Evolutionary conservation across 2,888 invertebrate species (phyloP).

Genomic region (Aelia acuminata): DNA sequence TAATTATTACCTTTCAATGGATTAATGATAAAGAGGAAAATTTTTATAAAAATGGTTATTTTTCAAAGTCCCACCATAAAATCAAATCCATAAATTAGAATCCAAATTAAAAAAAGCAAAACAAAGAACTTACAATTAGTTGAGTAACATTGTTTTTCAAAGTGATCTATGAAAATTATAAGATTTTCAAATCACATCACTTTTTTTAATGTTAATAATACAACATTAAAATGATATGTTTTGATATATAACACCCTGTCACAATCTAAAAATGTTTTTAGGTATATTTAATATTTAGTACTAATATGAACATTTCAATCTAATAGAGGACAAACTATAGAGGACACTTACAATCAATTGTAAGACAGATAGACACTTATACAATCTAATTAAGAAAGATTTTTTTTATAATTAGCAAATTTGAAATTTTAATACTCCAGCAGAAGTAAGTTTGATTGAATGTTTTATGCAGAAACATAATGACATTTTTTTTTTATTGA

Average conservation of each 20-base stretch:
- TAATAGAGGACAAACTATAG: background rate
- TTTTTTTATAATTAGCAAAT: background rate
- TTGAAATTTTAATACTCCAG: background rate
- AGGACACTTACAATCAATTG: no score
- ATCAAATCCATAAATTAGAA: background rate
- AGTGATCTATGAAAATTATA: background rate
- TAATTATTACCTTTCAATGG: background rate
- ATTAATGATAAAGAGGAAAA: background rate
- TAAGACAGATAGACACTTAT: background rate
- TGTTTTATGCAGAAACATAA: no score
- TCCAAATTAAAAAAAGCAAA: background rate
- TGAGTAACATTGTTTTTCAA: background rate
- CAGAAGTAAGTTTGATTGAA: no score
- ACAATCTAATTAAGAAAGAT: background rate
- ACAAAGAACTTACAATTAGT: background rate
- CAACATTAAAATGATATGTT: constrained; percentile 34
- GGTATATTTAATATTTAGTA: constrained; percentile 1
- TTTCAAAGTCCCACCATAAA: background rate
- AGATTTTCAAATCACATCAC: background rate
- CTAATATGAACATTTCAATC: background rate
- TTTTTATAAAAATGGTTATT: background rate
- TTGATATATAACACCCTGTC: constrained; percentile 55
- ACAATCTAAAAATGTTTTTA: constrained; percentile 30
- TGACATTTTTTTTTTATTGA: no score
- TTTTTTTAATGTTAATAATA: constrained; percentile 6